Evolutionary conservation across 2,888 invertebrate genomes (phyloP), one percentile per base, ranked within the genome.

Genomic region (Drosophila imparisetae): DNA sequence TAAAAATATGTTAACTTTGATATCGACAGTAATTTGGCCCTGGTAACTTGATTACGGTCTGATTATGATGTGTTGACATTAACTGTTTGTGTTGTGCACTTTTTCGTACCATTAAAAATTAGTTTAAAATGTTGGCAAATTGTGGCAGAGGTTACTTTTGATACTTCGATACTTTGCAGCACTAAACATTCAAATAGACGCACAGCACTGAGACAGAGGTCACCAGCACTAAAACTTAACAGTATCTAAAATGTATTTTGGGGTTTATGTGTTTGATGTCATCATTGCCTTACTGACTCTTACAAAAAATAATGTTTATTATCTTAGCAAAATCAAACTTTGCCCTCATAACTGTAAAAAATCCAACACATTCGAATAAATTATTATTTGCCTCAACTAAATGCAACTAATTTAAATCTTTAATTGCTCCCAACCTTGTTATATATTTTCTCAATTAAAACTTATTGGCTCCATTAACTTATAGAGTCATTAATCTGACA

Each of bases 21-120:
- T 88, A 83, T 83, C 73, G 65, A 30, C 34, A 58, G 30, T 21
- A 50, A 45, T 49, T 66, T 52, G 63, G 55, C 55, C 52, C 52
- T 68, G 66, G 59, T 68, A 68, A 83, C 52, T 77, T 57, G 71
- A 72, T 86, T 73, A 70, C 21, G 24, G 10, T 24, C 24, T 42
- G 40, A 59, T 61, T 74, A 66, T 57, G 34, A 65, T 42, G 54
- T 11, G n/a, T 34, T 69, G 18, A 42, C 21, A 34, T 34, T 49
- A 32, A 55, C 30, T 13, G 2, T 48, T 29, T 48, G 21, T 50
- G 40, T 18, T 38, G 2, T 21, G 32, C n/a, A 4, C 5, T 34
- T 59, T 50, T 24, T 49, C 32, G n/a, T 49, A 13, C 13, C 40
- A 38, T 32, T 29, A 40, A 40, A 24, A 57, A n/a, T 30, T 38